These are phyloP conservation scores for Napeogenes sylphis DNA, from an alignment of 2,888 invertebrate species.

Conservation along the genomic window DNA sequence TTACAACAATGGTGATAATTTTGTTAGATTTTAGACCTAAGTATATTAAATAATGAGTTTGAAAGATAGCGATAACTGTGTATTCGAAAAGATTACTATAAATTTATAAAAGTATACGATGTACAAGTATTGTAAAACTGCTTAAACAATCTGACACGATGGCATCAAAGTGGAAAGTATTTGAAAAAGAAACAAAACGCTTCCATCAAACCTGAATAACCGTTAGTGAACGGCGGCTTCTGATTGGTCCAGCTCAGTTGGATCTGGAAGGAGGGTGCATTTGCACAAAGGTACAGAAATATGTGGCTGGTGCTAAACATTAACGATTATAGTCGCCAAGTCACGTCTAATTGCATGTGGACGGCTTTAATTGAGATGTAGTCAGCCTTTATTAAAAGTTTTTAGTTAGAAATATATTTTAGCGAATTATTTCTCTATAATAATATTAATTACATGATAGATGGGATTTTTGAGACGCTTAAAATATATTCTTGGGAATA, in stretches of 20 bases:
- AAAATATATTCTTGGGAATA: too few species aligned
- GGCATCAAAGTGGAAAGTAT: conserved; percentile 1
- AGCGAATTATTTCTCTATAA: too few species aligned
- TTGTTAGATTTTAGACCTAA: too few species aligned
- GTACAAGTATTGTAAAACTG: not conserved
- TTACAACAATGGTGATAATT: too few species aligned
- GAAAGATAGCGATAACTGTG: too few species aligned
- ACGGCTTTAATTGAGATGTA: conserved; percentile 42
- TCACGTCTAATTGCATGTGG: conserved; percentile 73
- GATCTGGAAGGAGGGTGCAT: conserved; percentile 56
- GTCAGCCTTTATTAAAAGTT: conserved; percentile 11
- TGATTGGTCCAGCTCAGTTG: conserved; percentile 38
- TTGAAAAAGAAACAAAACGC: conserved; percentile 20
- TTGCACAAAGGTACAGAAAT: conserved; percentile 73
- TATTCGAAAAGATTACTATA: not conserved
- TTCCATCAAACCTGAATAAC: conserved; percentile 32
- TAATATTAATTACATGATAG: too few species aligned
- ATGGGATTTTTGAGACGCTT: too few species aligned
- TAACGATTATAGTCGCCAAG: conserved; percentile 75
- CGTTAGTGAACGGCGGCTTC: conserved; percentile 35
- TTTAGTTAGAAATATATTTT: not conserved
- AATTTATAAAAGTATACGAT: not conserved
- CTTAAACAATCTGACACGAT: not conserved
- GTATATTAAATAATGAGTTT: too few species aligned
- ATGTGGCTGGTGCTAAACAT: conserved; percentile 75